phyloP scores from a whole-genome alignment of 2,797 vertebrate genomes.

The Halcyon badia region DNA sequence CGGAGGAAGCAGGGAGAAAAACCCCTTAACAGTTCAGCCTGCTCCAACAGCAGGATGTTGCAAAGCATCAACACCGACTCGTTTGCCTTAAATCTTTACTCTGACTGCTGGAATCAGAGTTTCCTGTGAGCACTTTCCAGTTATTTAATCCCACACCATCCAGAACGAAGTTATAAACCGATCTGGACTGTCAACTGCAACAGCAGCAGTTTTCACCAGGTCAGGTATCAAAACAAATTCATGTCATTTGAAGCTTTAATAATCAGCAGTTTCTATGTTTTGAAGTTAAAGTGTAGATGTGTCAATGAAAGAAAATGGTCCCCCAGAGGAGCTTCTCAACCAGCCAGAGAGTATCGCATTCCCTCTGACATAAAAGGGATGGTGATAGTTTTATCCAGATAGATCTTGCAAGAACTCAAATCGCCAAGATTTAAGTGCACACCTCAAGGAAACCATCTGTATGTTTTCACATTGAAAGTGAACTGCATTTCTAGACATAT shows the following conservation, averaged over 20 bases:
- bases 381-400: background rate
- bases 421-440: background rate
- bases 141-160: background rate
- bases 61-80: background rate
- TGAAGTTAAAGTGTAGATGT: conserved; percentile 24
- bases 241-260: background rate
- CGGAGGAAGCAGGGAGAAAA: background rate
- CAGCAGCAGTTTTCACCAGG: conserved; percentile 22
- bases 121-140: background rate
- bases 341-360: background rate
- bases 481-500: background rate
- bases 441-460: background rate
- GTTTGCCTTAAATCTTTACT: background rate
- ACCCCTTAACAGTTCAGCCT: background rate
- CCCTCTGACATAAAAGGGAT: background rate
- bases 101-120: background rate
- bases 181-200: background rate
- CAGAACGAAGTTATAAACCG: background rate
- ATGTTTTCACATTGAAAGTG: background rate
- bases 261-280: conserved; percentile 30
- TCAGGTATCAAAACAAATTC: conserved; percentile 49
- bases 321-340: background rate
- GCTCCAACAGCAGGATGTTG: background rate
- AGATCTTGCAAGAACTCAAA: background rate
- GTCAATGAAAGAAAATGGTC: conserved; percentile 5